Evolutionary conservation across 37 sponge, comb jelly and placozoan species (phyloP), one percentile per base, ranked within the genome.

Genomic region (Mnemiopsis leidyi): DNA sequence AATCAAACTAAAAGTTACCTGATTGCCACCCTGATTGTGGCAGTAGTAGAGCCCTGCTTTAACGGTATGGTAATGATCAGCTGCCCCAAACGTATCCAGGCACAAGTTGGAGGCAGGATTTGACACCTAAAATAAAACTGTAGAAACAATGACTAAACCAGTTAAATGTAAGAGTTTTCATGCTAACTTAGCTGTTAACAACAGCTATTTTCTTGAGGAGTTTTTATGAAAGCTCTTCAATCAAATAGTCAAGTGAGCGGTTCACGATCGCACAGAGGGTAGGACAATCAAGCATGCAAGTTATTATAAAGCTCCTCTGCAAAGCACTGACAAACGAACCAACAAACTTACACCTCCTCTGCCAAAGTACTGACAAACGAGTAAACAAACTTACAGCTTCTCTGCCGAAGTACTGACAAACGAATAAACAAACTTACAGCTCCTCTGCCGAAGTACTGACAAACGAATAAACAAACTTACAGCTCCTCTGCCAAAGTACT

Each of bases 11-110:
- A 69, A 92, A 37, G 73, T 30, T 61, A 95, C 96, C 93, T 98
- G 98, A 68, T 98, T 98, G 18, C 96, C 95, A 26, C 96, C 97
- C 37, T 95, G 95, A 23, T 95, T 95, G 76, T 97, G 97, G 68
- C 98, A 98, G 38, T 90, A 68, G 90, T 93, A 97, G 35, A 97
- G 68, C 0, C 96, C 96, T 0, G 97, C 94, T 68, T 97, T 94
- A 1, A 95, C 95, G 0, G 95, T 94, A 61, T 98, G 97, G 35
- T 97, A 92, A 23, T 93, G 93, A 18, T 92, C 76, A 28, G 93
- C 75, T n/a, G 26, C 24, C 7, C 98, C 97, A 25, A 95, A 68
- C 0, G 98, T 94, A 69, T 98, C 98, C 93, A 98, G 37, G 68
- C 98, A 98, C 40, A 94, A 38, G 32, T 85, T 76, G 39, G 94